Percentiles rank a stretch among this genome's conserved stretches.
Conservation (phyloP, 2,797 vertebrate species). For the Sebastes vulpes region DNA sequence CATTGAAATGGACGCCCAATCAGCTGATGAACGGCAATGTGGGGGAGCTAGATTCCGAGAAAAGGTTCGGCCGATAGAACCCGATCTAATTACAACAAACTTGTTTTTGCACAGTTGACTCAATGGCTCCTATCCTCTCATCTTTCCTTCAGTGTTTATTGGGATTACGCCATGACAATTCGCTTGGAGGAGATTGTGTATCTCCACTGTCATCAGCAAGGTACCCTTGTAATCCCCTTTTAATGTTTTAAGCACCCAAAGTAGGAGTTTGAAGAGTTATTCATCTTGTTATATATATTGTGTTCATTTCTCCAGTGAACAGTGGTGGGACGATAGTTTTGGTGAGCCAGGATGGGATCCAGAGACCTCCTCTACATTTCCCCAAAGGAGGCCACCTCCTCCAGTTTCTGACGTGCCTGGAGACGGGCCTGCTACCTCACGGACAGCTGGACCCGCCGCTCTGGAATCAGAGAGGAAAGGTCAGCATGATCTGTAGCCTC, state of each 20-base stretch:
- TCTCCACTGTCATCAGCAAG: constrained; percentile 98
- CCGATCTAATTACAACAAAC: neutral
- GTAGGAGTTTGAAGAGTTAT: neutral
- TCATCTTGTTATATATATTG: neutral
- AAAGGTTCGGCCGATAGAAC: constrained; percentile 82
- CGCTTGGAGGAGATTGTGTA: constrained; percentile 98
- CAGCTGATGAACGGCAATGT: constrained; percentile 98
- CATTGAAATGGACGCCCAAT: constrained; percentile 98
- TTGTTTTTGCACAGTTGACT: neutral
- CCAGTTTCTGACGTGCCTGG: constrained; percentile 98
- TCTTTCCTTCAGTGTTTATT: constrained; percentile 90
- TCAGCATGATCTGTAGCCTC: constrained; percentile 49
- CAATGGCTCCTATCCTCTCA: neutral
- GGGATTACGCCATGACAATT: constrained; percentile 99
- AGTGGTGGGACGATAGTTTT: constrained; percentile 97
- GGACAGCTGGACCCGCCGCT: constrained; percentile 97
- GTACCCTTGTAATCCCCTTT: constrained; percentile 67
- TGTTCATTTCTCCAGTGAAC: constrained; percentile 87
- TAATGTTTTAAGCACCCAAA: neutral
- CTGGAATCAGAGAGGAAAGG: constrained; percentile 98
- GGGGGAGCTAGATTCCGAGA: constrained; percentile 96
- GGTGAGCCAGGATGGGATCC: constrained; percentile 98
- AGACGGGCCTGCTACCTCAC: constrained; percentile 95
- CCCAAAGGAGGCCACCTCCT: constrained; percentile 95
- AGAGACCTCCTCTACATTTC: constrained; percentile 95